Conservation (phyloP, 1,140 invertebrate species). For the Ips nitidus region DNA sequence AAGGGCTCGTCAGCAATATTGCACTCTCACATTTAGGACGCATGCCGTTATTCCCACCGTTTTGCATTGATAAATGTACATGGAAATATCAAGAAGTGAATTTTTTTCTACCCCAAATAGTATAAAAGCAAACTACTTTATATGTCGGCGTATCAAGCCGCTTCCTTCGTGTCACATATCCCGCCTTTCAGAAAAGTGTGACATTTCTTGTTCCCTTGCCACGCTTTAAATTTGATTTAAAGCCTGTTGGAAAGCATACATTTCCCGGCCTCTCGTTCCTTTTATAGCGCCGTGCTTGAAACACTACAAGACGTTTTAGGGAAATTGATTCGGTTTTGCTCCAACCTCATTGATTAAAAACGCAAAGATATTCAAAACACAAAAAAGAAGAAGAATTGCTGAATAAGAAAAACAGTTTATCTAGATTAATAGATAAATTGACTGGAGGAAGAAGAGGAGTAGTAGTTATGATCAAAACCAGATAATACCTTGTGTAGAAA, state of each 20-base stretch:
- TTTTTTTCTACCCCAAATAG: constrained; percentile 10
- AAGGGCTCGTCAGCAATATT: too few species aligned
- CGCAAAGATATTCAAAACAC: too few species aligned
- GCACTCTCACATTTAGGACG: neutral
- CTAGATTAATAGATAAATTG: too few species aligned
- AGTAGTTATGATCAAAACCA: too few species aligned
- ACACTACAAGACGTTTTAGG: neutral
- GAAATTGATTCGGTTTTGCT: neutral
- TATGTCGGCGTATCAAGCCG: constrained; percentile 23
- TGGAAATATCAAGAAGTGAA: constrained; percentile 3
- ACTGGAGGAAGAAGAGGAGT: too few species aligned
- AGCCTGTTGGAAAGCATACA: constrained; percentile 23
- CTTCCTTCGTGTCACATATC: constrained; percentile 26
- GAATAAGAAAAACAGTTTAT: too few species aligned
- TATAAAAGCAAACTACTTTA: constrained; percentile 22
- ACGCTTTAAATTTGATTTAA: constrained; percentile 25
- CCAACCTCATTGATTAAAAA: neutral
- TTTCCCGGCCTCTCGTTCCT: constrained; percentile 6
- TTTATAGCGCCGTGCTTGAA: constrained; percentile 1
- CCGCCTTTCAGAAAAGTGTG: constrained; percentile 24
- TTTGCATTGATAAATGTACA: neutral
- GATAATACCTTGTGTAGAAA: too few species aligned
- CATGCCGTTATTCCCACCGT: neutral
- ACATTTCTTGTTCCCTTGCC: constrained; percentile 15
- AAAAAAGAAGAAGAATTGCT: too few species aligned